Conservation (phyloP, 2,888 invertebrate species). For the Physocephala rufipes region DNA sequence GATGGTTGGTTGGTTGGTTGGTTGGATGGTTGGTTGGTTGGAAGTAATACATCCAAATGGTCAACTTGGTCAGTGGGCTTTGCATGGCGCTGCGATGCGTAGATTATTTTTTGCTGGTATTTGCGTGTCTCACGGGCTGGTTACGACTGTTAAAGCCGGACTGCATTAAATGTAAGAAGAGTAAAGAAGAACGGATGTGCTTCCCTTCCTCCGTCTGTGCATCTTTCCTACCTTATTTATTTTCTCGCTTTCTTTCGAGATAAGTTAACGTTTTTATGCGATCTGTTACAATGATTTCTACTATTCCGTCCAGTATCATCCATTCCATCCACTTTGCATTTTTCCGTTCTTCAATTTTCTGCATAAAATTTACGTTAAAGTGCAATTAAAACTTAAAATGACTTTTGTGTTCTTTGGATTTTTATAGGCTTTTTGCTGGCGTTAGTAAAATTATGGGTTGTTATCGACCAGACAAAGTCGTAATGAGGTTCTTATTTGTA, state of each 20-base stretch:
- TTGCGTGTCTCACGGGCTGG: conserved; percentile 10
- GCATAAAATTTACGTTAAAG: conserved; percentile 32
- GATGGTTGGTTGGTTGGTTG: no score
- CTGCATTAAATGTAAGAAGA: neutral
- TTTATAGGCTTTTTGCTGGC: conserved; percentile 20
- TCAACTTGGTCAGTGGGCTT: conserved; percentile 44
- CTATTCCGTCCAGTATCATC: no score
- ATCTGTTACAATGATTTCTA: conserved; percentile 28
- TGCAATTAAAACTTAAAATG: conserved; percentile 31
- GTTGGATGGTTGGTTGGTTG: no score
- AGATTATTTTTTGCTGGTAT: neutral
- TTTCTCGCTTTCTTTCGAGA: conserved; percentile 1
- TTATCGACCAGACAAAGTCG: conserved; percentile 29
- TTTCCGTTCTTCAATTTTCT: neutral
- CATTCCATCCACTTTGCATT: neutral
- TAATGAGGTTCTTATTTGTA: conserved; percentile 21
- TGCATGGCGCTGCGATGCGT: conserved; percentile 14
- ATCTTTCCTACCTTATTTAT: no score
- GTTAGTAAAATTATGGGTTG: conserved; percentile 30
- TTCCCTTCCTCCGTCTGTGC: no score
- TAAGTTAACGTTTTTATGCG: conserved; percentile 37
- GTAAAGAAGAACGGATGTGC: conserved; percentile 2
- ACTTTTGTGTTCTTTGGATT: neutral
- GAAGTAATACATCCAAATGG: no score
- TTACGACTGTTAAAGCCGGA: neutral